These are phyloP conservation scores for Diploscapter pachys DNA, from an alignment of 1,140 invertebrate species.

Conservation along the genomic window DNA sequence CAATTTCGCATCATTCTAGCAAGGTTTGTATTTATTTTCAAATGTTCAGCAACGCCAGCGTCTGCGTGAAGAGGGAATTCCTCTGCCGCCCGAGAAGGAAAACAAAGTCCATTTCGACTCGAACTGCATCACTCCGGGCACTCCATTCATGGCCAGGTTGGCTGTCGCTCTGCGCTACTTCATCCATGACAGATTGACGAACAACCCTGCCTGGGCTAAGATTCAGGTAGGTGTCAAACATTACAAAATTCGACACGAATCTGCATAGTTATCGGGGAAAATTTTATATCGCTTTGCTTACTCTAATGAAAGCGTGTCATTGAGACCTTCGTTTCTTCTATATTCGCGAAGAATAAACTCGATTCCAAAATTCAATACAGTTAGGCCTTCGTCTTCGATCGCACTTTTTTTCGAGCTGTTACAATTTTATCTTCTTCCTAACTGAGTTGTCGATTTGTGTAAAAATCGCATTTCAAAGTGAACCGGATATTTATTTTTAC, in stretches of 20 bases:
- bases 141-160: constrained; percentile 92
- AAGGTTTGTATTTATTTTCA: neutral
- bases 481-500: constrained; percentile 7
- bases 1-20: no score
- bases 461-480: neutral
- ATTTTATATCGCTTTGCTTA: neutral
- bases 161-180: constrained; percentile 93
- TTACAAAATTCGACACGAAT: no score
- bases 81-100: constrained; percentile 81
- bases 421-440: no score
- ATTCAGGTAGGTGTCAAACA: constrained; percentile 69
- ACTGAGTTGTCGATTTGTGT: no score
- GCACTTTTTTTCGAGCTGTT: no score
- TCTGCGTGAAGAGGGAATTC: constrained; percentile 72
- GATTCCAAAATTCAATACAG: no score
- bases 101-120: constrained; percentile 93
- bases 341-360: no score
- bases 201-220: constrained; percentile 87
- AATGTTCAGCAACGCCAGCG: constrained; percentile 57
- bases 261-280: neutral
- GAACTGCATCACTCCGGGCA: constrained; percentile 97
- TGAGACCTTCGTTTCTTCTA: no score
- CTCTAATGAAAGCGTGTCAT: no score
- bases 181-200: constrained; percentile 87
- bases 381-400: no score